phyloP scores from a whole-genome alignment of 2,888 invertebrate species.

The Epirrita christyi region DNA sequence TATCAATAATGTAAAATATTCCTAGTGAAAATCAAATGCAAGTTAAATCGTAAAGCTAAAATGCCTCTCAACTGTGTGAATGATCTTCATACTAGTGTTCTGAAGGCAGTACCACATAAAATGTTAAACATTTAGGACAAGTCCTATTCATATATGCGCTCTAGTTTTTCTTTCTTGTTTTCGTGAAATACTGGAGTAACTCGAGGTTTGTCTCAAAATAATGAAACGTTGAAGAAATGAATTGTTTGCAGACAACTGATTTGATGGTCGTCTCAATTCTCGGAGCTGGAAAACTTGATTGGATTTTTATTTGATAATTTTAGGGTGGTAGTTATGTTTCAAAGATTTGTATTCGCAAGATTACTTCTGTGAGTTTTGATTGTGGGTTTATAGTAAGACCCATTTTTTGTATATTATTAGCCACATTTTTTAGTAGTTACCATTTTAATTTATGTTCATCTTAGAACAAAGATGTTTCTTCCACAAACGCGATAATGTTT shows the following conservation, averaged over 20 bases:
- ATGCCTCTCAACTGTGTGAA: conserved; percentile 8
- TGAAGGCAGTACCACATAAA: conserved; percentile 47
- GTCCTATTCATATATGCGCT: conserved; percentile 60
- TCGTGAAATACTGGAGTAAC: conserved; percentile 41
- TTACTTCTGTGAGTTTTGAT: too few relatives aligned
- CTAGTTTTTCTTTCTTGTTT: conserved; percentile 59
- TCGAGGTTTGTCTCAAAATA: conserved; percentile 35
- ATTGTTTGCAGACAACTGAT: conserved; percentile 12
- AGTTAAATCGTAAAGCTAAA: conserved; percentile 2
- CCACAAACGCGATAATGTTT: background rate
- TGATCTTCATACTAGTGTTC: conserved; percentile 21
- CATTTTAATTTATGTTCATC: too few relatives aligned
- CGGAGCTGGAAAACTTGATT: background rate
- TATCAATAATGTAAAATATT: too few relatives aligned
- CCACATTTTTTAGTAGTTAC: too few relatives aligned
- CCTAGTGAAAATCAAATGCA: too few relatives aligned
- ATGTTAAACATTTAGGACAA: conserved; percentile 65
- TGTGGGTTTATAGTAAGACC: too few relatives aligned
- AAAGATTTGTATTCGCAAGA: too few relatives aligned
- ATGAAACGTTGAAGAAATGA: conserved; percentile 15
- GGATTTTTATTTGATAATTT: background rate
- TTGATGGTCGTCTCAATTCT: conserved; percentile 1
- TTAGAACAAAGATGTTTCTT: conserved; percentile 3
- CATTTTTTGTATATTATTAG: too few relatives aligned
- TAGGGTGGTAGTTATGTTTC: too few relatives aligned